Evolutionary conservation across 2,888 invertebrate genomes (phyloP).

Genomic region (Nezara viridula): DNA sequence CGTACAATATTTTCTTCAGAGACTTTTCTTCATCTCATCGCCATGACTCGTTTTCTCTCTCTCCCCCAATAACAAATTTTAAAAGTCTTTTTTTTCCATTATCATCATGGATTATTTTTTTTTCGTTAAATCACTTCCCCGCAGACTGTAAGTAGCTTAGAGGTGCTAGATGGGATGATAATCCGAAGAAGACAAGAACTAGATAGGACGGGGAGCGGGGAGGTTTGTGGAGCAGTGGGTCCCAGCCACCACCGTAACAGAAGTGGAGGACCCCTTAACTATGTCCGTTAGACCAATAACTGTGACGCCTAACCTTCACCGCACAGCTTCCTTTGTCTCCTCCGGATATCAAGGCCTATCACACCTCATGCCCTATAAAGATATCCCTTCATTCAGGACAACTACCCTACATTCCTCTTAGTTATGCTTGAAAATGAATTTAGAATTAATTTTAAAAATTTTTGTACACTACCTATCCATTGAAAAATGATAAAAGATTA

Average conservation of each 20-base stretch:
- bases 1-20: neutral
- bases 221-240: constrained; percentile 31
- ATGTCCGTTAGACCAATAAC: constrained; percentile 25
- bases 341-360: neutral
- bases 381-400: too few species aligned
- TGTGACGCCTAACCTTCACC: constrained; percentile 32
- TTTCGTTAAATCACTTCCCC: neutral
- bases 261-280: neutral
- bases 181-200: neutral
- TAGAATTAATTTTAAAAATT: too few species aligned
- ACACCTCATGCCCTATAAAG: neutral
- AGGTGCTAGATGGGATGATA: neutral
- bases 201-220: neutral
- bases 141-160: neutral
- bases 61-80: neutral
- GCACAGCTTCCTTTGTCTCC: constrained; percentile 14
- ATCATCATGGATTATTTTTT: neutral
- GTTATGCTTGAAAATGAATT: too few species aligned
- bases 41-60: neutral
- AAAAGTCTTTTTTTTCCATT: neutral
- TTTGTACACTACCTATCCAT: too few species aligned
- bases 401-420: too few species aligned
- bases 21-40: neutral
- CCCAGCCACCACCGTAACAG: constrained; percentile 3
- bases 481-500: too few species aligned